phyloP scores from a whole-genome alignment of 2,888 invertebrate species.

The Watsonalla cultraria region DNA sequence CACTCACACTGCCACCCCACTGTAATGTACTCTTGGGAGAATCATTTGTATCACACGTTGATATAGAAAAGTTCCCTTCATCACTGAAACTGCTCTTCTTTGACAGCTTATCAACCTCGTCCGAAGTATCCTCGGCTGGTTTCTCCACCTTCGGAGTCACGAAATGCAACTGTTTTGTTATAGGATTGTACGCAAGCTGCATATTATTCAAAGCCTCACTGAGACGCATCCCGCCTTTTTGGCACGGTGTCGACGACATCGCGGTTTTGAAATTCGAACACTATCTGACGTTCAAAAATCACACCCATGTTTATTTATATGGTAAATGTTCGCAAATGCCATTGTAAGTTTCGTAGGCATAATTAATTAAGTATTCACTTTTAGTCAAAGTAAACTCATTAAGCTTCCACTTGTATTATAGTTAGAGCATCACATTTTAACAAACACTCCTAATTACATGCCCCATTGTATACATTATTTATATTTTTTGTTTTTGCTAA shows the following conservation, averaged over 20 bases:
- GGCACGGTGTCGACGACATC: constrained; percentile 65
- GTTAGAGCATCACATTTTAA: constrained; percentile 17
- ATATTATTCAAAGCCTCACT: constrained; percentile 85
- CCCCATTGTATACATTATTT: constrained; percentile 12
- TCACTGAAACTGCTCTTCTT: constrained; percentile 76
- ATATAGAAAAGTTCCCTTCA: constrained; percentile 71
- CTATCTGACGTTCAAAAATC: constrained; percentile 28
- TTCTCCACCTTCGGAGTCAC: constrained; percentile 70
- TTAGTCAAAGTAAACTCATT: constrained; percentile 1
- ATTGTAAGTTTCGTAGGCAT: constrained; percentile 23
- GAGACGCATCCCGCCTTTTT: constrained; percentile 78
- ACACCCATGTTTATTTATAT: constrained; percentile 43
- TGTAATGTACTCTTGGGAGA: constrained; percentile 72
- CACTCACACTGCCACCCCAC: constrained; percentile 68
- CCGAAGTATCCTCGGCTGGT: constrained; percentile 42
- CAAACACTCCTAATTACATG: constrained; percentile 15
- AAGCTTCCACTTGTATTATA: constrained; percentile 4
- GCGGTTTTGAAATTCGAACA: constrained; percentile 36
- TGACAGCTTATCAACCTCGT: constrained; percentile 66
- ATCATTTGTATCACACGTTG: constrained; percentile 73
- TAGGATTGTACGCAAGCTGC: constrained; percentile 86
- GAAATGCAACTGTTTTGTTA: constrained; percentile 85
- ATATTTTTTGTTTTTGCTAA: constrained; percentile 26
- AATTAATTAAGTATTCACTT: neutral
- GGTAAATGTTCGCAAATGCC: constrained; percentile 31